Base-by-base conservation (phyloP, 1,140 invertebrate genomes). In the Megathymus violae region DNA sequence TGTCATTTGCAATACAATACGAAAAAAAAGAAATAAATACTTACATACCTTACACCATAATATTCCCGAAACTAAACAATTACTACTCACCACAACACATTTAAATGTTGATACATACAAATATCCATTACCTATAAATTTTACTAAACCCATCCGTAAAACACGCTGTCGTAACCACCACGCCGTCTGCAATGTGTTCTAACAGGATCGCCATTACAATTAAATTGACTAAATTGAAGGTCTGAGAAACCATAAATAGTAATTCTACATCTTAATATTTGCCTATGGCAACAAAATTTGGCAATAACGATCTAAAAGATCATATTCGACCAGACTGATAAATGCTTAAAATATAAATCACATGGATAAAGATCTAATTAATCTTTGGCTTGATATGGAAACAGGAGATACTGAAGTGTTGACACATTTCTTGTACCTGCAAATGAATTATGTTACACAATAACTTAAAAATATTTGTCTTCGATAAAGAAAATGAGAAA, bases 401-500 rank as follows among this genome's bases (percentile, higher is more conserved):
- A 78, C 93, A 93, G 44, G 88, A 83, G 34, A 93, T 93, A 17
- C 91, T 85, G 78, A 93, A 93, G 70, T 93, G 92, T 60, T 92
- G 63, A 67, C 93, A 93, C 93, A 93, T 93, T 84, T 93, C 92
- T 62, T 83, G 85, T 9, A 93, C 92, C 93, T 93, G 64, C 14
- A 89, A 89, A 44, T 25, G 44, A 75, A 61, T 43, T 48, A 40
- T n/a, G 25, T 38, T 38, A 40, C 3, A 14, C 16, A 43, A 40
- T 11, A 6, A 9, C 25, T 54, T 7, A 36, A 19, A 44, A 46
- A 27, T n/a, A n/a, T n/a, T n/a, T n/a, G n/a, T n/a, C n/a, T n/a
- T n/a, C n/a, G n/a, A n/a, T n/a, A n/a, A n/a, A n/a, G n/a, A n/a
- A n/a, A n/a, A n/a, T n/a, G n/a, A n/a, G n/a, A n/a, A n/a, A n/a